Conservation (phyloP, 2,888 invertebrate genomes). For the Ditylenchus weischeri region DNA sequence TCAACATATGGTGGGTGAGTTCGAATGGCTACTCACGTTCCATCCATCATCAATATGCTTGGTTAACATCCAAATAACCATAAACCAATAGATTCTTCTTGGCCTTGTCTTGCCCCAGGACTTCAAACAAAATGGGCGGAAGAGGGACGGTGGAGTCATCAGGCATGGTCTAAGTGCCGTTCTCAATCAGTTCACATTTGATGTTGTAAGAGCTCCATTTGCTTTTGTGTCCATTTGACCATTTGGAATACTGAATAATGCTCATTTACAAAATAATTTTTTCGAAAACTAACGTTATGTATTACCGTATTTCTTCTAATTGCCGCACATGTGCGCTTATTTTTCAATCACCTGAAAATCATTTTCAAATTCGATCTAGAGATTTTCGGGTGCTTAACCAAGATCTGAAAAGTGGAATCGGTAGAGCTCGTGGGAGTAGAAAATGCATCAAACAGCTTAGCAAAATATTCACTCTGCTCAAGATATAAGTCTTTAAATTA, state of each 20-base stretch:
- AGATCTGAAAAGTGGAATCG: no score
- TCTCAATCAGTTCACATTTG: conserved; percentile 42
- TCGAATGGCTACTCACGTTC: conserved; percentile 86
- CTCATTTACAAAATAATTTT: no score
- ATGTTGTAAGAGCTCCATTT: conserved; percentile 44
- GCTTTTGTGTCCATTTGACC: conserved; percentile 72
- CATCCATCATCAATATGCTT: conserved; percentile 65
- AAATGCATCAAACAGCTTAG: no score
- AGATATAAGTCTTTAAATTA: no score
- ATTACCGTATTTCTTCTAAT: no score
- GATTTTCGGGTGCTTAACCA: no score
- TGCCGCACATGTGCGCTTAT: no score
- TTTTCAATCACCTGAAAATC: no score
- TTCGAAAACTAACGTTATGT: no score
- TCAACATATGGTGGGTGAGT: conserved; percentile 69
- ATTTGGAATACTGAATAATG: conserved; percentile 71
- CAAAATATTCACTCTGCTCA: no score
- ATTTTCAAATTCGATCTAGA: no score
- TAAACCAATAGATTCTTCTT: conserved; percentile 92
- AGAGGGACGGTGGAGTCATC: conserved; percentile 38
- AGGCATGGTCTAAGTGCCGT: conserved; percentile 42
- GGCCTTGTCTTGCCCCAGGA: conserved; percentile 73
- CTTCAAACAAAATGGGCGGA: conserved; percentile 52
- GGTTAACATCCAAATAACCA: conserved; percentile 96
- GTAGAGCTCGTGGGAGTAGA: no score